These are phyloP conservation scores for Chaitophorus viminalis DNA, from an alignment of 2,888 invertebrate species.

Conservation along the genomic window DNA sequence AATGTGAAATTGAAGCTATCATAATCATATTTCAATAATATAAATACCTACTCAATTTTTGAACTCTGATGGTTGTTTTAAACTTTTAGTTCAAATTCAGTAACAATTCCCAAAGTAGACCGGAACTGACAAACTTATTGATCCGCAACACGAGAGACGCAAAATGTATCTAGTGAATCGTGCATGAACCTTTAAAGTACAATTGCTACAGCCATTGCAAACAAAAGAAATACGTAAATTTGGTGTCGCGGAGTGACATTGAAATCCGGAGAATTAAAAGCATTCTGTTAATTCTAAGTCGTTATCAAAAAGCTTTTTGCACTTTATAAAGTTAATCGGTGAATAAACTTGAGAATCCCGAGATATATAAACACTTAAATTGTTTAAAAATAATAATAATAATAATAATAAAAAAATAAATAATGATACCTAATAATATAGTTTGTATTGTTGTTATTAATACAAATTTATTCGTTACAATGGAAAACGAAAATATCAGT, in stretches of 20 bases:
- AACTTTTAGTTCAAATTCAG: slow-evolving; percentile 3
- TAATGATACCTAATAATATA: too few relatives aligned
- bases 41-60: neutral
- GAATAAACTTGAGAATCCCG: too few relatives aligned
- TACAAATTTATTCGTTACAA: too few relatives aligned
- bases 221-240: neutral
- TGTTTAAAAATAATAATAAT: too few relatives aligned
- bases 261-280: neutral
- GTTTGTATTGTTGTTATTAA: too few relatives aligned
- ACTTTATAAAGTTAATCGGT: neutral
- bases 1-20: too few relatives aligned
- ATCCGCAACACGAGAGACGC: neutral
- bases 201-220: neutral
- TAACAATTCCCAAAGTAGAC: neutral
- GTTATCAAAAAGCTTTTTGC: slow-evolving; percentile 14
- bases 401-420: too few relatives aligned
- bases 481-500: too few relatives aligned
- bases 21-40: neutral
- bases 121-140: neutral
- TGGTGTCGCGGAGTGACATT: neutral
- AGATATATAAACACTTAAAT: too few relatives aligned
- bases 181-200: neutral
- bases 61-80: neutral
- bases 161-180: neutral
- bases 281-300: neutral